phyloP scores from a whole-genome alignment of 2,888 invertebrate genomes.

The Nephrotoma appendiculata region DNA sequence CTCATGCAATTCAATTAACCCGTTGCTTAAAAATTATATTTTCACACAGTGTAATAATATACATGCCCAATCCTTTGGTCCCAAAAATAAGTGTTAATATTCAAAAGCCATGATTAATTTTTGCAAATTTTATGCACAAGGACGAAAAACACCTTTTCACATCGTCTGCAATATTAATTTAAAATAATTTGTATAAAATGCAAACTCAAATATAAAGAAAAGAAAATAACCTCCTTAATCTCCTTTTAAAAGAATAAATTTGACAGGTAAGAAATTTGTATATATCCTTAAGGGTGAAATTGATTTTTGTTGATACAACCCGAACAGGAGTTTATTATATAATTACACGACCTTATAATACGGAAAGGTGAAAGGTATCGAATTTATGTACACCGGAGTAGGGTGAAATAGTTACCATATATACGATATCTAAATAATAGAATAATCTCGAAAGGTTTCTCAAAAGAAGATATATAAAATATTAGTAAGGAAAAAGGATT shows the following conservation, averaged over 20 bases:
- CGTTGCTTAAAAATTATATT: background rate
- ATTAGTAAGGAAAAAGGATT: background rate
- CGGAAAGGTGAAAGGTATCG: background rate
- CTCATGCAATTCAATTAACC: background rate
- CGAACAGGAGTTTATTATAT: background rate
- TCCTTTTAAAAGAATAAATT: background rate
- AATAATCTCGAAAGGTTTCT: background rate
- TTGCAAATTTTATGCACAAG: background rate
- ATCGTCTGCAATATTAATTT: background rate
- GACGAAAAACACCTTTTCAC: background rate
- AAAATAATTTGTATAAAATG: background rate
- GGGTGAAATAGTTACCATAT: background rate
- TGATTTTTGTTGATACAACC: background rate
- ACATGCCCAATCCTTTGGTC: background rate
- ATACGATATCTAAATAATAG: too few relatives aligned
- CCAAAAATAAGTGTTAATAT: background rate
- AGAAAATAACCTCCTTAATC: background rate
- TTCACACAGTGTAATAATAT: background rate
- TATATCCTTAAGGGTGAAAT: background rate
- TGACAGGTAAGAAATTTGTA: background rate
- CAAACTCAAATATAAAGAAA: background rate
- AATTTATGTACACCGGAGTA: background rate
- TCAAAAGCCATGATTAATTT: background rate
- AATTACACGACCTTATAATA: background rate
- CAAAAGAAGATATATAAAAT: background rate